These are phyloP conservation scores for Columba livia DNA, from an alignment of 2,113 vertebrate genomes.

Conservation along the genomic window DNA sequence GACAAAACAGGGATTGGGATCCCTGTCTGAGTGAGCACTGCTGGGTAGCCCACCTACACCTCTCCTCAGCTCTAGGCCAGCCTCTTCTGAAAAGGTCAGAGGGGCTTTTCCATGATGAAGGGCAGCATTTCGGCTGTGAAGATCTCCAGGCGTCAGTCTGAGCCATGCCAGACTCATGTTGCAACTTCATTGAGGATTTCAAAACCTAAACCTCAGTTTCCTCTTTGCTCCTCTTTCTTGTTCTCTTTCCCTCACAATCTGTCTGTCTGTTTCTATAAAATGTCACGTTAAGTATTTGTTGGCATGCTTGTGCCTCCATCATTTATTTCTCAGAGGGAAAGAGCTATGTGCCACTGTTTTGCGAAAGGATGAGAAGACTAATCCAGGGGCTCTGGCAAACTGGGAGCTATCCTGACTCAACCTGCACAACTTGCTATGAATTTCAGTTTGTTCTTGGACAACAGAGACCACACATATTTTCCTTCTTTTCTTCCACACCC, in stretches of 20 bases:
- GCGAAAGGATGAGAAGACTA: not conserved
- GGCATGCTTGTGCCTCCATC: not conserved
- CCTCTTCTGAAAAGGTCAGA: not conserved
- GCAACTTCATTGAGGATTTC: slow-evolving; percentile 52
- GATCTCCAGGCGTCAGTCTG: not conserved
- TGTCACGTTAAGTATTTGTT: slow-evolving; percentile 3
- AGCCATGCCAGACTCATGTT: slow-evolving; percentile 40
- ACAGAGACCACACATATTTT: not conserved
- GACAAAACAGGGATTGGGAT: not conserved
- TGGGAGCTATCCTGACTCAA: not conserved
- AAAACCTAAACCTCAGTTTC: slow-evolving; percentile 54
- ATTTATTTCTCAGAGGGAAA: slow-evolving; percentile 35
- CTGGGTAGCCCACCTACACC: not conserved
- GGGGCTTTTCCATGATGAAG: slow-evolving; percentile 27
- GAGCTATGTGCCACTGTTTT: slow-evolving; percentile 40
- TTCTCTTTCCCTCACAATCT: slow-evolving; percentile 1
- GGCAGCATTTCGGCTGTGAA: slow-evolving; percentile 7
- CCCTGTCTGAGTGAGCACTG: not conserved
- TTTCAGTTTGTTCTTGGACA: not conserved
- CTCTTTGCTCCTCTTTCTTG: slow-evolving; percentile 58
- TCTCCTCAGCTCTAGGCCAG: not conserved
- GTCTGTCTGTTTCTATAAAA: slow-evolving; percentile 18
- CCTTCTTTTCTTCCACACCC: not conserved
- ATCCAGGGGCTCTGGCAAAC: not conserved
- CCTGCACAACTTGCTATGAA: not conserved